A percentile compares a stretch with the other conserved stretches of the same genome.
Conservation (phyloP, 2,888 invertebrate genomes). For the Tanytarsus gracilentus region DNA sequence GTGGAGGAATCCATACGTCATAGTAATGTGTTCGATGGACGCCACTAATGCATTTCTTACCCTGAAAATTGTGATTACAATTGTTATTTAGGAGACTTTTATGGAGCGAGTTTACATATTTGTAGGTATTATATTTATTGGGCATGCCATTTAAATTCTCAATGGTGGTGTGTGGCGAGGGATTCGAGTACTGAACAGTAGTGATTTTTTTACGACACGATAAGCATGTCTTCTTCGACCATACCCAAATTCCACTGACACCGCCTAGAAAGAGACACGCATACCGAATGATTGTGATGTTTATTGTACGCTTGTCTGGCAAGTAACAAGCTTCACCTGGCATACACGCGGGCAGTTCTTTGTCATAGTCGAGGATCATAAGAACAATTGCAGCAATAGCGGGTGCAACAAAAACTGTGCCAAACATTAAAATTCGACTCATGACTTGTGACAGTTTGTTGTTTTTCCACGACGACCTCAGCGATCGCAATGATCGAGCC, state of each 20-base stretch:
- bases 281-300: conserved; percentile 37
- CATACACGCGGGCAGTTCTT: conserved; percentile 37
- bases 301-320: conserved; percentile 36
- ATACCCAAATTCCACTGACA: conserved; percentile 43
- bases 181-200: conserved; percentile 3
- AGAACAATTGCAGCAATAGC: conserved; percentile 38
- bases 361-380: conserved; percentile 38
- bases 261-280: conserved; percentile 41
- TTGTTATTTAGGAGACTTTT: conserved; percentile 21
- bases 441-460: conserved; percentile 39
- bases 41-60: conserved; percentile 19
- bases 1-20: conserved; percentile 18
- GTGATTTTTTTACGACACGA: conserved; percentile 39
- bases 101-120: conserved; percentile 19
- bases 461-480: conserved; percentile 37
- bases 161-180: conserved; percentile 19
- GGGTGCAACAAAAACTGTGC: conserved; percentile 40
- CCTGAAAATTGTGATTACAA: background rate
- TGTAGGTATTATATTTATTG: conserved; percentile 14
- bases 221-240: conserved; percentile 43
- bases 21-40: conserved; percentile 22
- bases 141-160: conserved; percentile 16
- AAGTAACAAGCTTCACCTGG: conserved; percentile 37
- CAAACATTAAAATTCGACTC: conserved; percentile 40
- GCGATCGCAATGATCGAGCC: conserved; percentile 37